Base-by-base conservation (phyloP, 1,140 invertebrate genomes). In the Aphidius gifuensis region DNA sequence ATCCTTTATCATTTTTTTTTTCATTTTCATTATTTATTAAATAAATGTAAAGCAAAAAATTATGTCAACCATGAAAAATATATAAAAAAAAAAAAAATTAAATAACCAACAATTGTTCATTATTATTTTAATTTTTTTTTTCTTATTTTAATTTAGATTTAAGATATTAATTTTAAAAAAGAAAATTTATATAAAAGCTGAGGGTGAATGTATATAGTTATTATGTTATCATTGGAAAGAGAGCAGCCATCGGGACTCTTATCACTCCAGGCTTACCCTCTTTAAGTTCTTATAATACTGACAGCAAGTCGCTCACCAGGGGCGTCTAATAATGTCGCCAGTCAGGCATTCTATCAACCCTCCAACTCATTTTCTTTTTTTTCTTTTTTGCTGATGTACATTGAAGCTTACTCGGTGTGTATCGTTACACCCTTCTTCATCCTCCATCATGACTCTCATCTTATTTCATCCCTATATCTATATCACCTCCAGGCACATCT, bases 271-370 rank as follows among this genome's bases (percentile, higher is more conserved):
- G 39, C 40, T 48, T 57, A 43, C 69, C 62, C 64, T 66, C 68
- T 65, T 11, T 51, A 47, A 46, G 58, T 60, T 65, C 62, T 74
- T 66, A 64, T 63, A 64, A 63, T 65, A 67, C 66, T 66, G 64
- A 62, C 72, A 68, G 23, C 23, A 32, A 32, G 70, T 70, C 71
- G 73, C 70, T 74, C 71, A 75, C 74, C 68, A 74, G 76, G 75
- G 76, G 78, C 78, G 78, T 79, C 79, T 80, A 80, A 81, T 80
- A 80, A 81, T 80, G 79, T 81, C 79, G 75, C 76, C 79, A 79
- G 74, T 71, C 76, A 79, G 76, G 74, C 78, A 75, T 78, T 79
- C 71, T 71, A 48, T 42, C 71, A 70, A 73, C 74, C 63, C 71
- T 72, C 69, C 56, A 68, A 67, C 59, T 60, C 64, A 68, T 64